These are phyloP conservation scores for Agriopis aurantiaria DNA, from an alignment of 2,888 invertebrate species.

Conservation along the genomic window DNA sequence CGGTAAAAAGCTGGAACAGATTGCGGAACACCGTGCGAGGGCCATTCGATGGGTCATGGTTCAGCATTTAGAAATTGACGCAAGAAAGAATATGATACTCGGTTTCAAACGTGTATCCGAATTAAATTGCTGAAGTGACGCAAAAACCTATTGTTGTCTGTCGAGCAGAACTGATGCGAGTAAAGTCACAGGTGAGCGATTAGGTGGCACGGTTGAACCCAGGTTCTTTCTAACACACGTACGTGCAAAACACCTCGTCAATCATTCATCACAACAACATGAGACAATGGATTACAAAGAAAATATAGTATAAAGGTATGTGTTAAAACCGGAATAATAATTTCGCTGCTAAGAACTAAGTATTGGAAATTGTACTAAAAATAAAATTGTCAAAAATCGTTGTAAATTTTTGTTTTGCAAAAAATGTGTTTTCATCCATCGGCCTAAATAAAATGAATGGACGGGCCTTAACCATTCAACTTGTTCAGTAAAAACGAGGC, in stretches of 20 bases:
- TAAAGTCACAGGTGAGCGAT: conserved; percentile 13
- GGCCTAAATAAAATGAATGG: too few relatives aligned
- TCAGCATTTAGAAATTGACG: neutral
- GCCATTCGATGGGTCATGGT: neutral
- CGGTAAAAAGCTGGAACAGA: too few relatives aligned
- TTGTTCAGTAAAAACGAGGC: too few relatives aligned
- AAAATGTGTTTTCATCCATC: too few relatives aligned
- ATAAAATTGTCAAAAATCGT: too few relatives aligned
- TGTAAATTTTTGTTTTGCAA: too few relatives aligned
- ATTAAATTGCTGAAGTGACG: conserved; percentile 2
- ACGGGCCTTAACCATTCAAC: too few relatives aligned
- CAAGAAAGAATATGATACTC: neutral
- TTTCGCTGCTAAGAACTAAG: too few relatives aligned
- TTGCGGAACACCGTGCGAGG: too few relatives aligned
- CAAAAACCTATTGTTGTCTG: conserved; percentile 4
- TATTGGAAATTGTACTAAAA: too few relatives aligned
- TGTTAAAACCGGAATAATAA: neutral
- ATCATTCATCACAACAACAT: conserved; percentile 5
- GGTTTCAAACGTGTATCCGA: neutral
- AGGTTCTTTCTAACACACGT: conserved; percentile 1
- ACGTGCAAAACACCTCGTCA: neutral
- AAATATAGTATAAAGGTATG: neutral
- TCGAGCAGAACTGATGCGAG: neutral
- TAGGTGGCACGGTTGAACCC: conserved; percentile 10
- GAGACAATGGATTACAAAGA: neutral